Base-by-base conservation (phyloP, 2,797 vertebrate species). In the Menidia menidia region DNA sequence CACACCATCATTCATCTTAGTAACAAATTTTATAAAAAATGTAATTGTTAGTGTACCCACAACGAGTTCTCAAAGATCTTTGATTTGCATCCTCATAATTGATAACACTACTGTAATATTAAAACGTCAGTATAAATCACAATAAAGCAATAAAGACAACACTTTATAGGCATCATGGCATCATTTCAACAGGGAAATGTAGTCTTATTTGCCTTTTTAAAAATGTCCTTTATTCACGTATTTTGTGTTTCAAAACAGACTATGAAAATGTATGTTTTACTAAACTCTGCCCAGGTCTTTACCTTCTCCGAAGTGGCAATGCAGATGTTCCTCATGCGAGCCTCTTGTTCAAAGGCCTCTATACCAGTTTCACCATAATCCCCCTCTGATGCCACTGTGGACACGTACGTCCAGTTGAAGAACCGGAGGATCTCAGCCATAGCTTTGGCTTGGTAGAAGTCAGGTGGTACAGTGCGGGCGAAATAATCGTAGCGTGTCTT, bases 341-440 rank as follows among this genome's bases (percentile, higher is more conserved):
- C 98, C 63, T 99, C 98, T 81, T 99, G 97, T 84, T 99, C 98
- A 0, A 99, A 99, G 25, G 98, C 98, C 83, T 99, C 98, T 0
- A 99, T 99, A 1, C 98, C 98, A 0, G 98, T 99, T 90, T 99
- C 98, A 0, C 98, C 98, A 0, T 99, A 99, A 88, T 99, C 98
- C 0, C 97, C 98, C 74, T 99, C 98, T 0, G 98, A 99, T 5
- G 98, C 98, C 60, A 99, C 97, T 0, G 98, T 99, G 33, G 97
- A 98, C 64, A 99, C 98, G 0, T 99, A 99, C 0, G 98, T 99
- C 98, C 98, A 99, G 91, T 99, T 99, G 87, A 99, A 99, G 85
- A 94, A 96, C 1, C 97, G 90, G 45, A 99, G 68, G 84, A 99
- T 99, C 88, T 99, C 98, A 0, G 98, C 98, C 98, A 99, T 99